phyloP scores from a whole-genome alignment of 2,888 invertebrate genomes.

The Rutpela maculata region DNA sequence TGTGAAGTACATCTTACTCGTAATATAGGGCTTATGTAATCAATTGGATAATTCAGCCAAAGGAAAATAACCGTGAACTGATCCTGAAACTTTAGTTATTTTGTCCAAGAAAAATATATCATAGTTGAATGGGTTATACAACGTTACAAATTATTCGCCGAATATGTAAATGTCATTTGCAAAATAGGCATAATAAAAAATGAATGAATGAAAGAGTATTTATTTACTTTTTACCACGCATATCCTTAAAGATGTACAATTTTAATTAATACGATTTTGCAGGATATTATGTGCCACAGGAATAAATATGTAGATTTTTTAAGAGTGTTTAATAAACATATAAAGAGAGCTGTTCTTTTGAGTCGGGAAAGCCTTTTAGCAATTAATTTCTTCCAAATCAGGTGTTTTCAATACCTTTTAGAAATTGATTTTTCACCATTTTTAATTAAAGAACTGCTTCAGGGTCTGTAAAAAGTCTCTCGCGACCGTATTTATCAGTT shows the following conservation, averaged over 20 bases:
- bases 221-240: background rate
- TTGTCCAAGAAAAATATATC: too few relatives aligned
- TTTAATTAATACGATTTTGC: constrained; percentile 35
- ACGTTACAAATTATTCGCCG: background rate
- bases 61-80: too few relatives aligned
- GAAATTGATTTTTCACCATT: constrained; percentile 68
- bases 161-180: background rate
- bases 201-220: background rate
- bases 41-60: too few relatives aligned
- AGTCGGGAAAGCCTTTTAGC: constrained; percentile 57
- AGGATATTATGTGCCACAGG: background rate
- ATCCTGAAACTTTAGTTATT: too few relatives aligned
- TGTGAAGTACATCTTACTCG: too few relatives aligned
- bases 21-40: too few relatives aligned
- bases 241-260: constrained; percentile 23
- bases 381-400: constrained; percentile 71
- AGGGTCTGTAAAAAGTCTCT: constrained; percentile 47
- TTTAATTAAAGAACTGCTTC: constrained; percentile 67
- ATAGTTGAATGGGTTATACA: too few relatives aligned
- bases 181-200: background rate
- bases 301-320: constrained; percentile 33
- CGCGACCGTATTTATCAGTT: constrained; percentile 65
- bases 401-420: constrained; percentile 68
- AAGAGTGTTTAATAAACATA: constrained; percentile 49
- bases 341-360: constrained; percentile 55